phyloP scores from a whole-genome alignment of 2,888 invertebrate species.

The Eupithecia centaureata region DNA sequence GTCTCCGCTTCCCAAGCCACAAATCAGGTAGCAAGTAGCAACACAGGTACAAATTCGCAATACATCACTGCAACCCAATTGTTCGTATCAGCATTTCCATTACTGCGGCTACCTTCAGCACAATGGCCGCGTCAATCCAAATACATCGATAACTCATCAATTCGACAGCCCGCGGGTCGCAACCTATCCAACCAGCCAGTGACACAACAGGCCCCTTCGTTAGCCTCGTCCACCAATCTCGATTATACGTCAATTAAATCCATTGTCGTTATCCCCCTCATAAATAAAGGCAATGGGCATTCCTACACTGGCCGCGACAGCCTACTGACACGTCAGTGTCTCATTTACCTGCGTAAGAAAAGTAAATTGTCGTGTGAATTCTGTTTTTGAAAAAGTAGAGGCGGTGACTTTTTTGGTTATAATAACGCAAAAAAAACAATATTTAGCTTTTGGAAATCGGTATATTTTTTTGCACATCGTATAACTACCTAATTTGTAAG shows the following conservation, averaged over 20 bases:
- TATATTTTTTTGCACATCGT: too few species aligned
- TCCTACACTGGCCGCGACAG: slow-evolving; percentile 45
- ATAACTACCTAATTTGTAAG: too few species aligned
- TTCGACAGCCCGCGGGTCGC: slow-evolving; percentile 36
- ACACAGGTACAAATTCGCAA: slow-evolving; percentile 16
- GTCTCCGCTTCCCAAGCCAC: background rate
- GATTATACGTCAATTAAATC: slow-evolving; percentile 78
- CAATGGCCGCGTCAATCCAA: slow-evolving; percentile 39
- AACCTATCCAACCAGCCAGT: slow-evolving; percentile 38
- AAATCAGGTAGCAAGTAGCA: background rate
- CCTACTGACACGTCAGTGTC: slow-evolving; percentile 49
- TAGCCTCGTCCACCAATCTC: slow-evolving; percentile 60
- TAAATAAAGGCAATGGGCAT: slow-evolving; percentile 62
- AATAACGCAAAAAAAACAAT: too few species aligned
- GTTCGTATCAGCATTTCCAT: slow-evolving; percentile 29
- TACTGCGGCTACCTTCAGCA: slow-evolving; percentile 31
- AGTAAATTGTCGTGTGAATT: slow-evolving; percentile 41
- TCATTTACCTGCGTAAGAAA: slow-evolving; percentile 51
- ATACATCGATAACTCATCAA: slow-evolving; percentile 40
- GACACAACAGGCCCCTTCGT: slow-evolving; percentile 63
- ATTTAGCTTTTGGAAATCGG: too few species aligned
- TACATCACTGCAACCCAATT: slow-evolving; percentile 25
- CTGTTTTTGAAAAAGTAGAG: slow-evolving; percentile 14
- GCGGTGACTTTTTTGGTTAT: slow-evolving; percentile 13
- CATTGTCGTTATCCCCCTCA: slow-evolving; percentile 70